A percentile compares a stretch with the other conserved stretches of the same genome.
Conservation (phyloP, 2,797 vertebrate genomes). For the Agapornis canus region DNA sequence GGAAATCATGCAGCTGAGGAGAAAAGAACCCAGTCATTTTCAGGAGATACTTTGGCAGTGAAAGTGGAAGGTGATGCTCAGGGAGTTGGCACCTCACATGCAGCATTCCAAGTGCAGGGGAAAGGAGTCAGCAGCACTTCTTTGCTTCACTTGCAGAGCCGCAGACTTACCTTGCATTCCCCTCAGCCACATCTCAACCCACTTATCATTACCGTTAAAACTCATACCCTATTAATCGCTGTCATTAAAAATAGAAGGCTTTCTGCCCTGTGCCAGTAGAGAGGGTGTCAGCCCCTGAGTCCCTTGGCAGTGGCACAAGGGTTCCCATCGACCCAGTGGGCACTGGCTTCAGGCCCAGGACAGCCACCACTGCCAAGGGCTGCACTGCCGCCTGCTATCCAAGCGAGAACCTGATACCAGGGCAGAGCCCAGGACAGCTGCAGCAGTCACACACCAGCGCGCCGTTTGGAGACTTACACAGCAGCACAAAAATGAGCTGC, state of each 20-base stretch:
- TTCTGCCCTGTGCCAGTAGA: background rate
- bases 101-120: background rate
- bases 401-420: background rate
- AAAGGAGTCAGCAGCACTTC: background rate
- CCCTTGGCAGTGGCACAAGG: background rate
- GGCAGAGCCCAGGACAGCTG: conserved; percentile 24
- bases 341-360: background rate
- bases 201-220: background rate
- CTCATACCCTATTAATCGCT: rapidly evolving
- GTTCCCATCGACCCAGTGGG: rapidly evolving
- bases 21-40: background rate
- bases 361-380: background rate
- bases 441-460: background rate
- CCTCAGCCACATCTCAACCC: background rate
- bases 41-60: background rate
- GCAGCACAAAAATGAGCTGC: background rate
- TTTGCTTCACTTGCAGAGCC: background rate
- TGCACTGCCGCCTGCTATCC: background rate
- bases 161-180: background rate
- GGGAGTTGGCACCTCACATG: background rate
- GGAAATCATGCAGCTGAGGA: background rate
- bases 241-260: background rate
- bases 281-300: background rate
- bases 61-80: background rate
- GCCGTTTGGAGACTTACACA: background rate